These are phyloP conservation scores for Egretta garzetta DNA, from an alignment of 2,113 vertebrate species.

Conservation along the genomic window DNA sequence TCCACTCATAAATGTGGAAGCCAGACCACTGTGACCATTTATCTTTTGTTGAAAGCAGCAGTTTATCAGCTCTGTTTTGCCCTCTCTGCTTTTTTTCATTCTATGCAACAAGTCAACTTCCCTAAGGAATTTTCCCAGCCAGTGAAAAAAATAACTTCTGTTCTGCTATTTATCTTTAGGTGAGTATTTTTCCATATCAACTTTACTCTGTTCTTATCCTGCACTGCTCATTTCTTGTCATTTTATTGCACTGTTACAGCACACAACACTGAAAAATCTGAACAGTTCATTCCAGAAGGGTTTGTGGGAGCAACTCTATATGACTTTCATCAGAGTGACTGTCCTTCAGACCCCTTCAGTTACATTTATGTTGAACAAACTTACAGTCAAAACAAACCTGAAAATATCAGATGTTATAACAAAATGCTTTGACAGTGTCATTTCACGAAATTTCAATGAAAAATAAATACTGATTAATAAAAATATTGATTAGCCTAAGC, in stretches of 20 bases:
- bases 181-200: conserved; percentile 15
- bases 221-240: background rate
- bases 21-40: conserved; percentile 26
- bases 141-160: conserved; percentile 49
- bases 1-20: conserved; percentile 26
- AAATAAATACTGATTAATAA: background rate
- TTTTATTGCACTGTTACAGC: background rate
- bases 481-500: background rate
- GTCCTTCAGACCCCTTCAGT: background rate
- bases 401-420: background rate
- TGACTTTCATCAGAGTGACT: background rate
- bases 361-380: background rate
- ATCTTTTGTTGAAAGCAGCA: conserved; percentile 59
- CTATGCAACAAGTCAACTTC: conserved; percentile 19
- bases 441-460: background rate
- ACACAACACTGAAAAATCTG: background rate
- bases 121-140: conserved; percentile 15
- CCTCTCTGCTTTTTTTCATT: background rate
- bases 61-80: conserved; percentile 61
- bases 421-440: background rate
- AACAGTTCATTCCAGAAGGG: background rate
- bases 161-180: conserved; percentile 47
- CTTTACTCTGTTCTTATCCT: conserved; percentile 26
- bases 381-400: background rate
- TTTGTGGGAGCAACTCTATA: background rate